Percentiles rank a stretch among this genome's conserved stretches.
These are phyloP conservation scores for Stegodyphus mimosarum DNA, from an alignment of 1,140 invertebrate genomes.

Conservation along the genomic window DNA sequence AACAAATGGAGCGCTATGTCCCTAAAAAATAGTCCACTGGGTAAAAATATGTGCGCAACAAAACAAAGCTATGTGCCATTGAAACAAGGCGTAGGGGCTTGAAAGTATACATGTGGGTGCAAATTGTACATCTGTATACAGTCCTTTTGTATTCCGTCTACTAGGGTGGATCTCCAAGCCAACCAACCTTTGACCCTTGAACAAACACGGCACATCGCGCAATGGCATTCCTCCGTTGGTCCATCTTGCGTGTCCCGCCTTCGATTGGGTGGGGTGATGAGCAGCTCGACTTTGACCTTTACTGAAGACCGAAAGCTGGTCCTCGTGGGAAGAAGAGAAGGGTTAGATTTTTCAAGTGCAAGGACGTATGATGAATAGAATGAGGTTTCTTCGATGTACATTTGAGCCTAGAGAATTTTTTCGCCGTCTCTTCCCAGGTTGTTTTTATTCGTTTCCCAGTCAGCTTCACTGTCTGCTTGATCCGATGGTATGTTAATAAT, in stretches of 20 bases:
- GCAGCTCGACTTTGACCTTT: no score
- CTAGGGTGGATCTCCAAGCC: not conserved
- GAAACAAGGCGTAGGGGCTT: not conserved
- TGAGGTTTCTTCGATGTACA: no score
- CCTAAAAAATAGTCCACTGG: not conserved
- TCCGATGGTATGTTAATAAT: no score
- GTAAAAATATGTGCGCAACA: not conserved
- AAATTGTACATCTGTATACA: slow-evolving; percentile 34
- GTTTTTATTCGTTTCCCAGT: no score
- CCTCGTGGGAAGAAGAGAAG: no score
- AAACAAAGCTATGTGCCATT: not conserved
- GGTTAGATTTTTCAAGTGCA: no score
- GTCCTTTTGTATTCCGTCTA: not conserved
- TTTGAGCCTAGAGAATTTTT: no score
- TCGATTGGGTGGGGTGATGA: not conserved
- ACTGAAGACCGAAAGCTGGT: no score
- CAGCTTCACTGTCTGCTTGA: no score
- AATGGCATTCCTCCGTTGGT: not conserved
- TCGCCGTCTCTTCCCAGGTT: no score
- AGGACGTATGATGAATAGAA: no score
- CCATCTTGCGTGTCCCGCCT: not conserved
- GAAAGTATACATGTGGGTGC: slow-evolving; percentile 10
- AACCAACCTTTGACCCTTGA: not conserved
- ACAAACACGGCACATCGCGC: not conserved
- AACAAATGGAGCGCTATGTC: no score